Conservation (phyloP, 1,140 invertebrate genomes). For the Anastrepha ludens region DNA sequence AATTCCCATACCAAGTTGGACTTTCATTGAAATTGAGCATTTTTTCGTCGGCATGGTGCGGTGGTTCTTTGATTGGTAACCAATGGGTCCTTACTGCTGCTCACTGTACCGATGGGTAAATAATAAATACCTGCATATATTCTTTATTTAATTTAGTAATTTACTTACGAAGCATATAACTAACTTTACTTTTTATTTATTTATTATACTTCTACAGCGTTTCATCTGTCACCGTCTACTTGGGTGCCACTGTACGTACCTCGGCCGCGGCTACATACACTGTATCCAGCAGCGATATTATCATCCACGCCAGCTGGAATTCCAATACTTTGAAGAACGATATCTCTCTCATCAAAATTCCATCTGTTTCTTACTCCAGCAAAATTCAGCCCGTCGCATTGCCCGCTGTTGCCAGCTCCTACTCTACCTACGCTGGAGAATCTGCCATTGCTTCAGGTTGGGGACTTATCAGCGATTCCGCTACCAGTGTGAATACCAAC, state of each 20-base stretch:
- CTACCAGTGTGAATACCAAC: conserved; percentile 4
- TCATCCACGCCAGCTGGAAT: background rate
- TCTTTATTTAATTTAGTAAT: no score
- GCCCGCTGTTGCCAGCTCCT: conserved; percentile 61
- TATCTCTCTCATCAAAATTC: conserved; percentile 67
- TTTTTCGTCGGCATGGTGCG: conserved; percentile 72
- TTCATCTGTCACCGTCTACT: background rate
- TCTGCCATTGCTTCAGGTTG: conserved; percentile 65
- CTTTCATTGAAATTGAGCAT: conserved; percentile 63
- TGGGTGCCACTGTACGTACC: background rate
- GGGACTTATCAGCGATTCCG: conserved; percentile 62
- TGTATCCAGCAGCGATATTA: background rate
- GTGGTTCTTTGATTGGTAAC: conserved; percentile 76
- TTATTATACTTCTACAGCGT: background rate
- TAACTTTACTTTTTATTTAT: no score
- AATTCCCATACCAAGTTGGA: conserved; percentile 73
- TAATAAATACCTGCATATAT: background rate
- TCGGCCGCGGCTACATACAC: background rate
- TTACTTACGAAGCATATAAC: no score
- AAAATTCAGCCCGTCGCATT: conserved; percentile 56
- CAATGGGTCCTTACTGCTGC: conserved; percentile 78
- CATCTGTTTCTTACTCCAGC: conserved; percentile 53
- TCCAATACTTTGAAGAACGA: conserved; percentile 63
- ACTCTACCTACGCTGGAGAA: conserved; percentile 63
- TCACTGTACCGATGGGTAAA: conserved; percentile 76